Conservation (phyloP, 2,113 vertebrate species). For the Laticauda colubrina region DNA sequence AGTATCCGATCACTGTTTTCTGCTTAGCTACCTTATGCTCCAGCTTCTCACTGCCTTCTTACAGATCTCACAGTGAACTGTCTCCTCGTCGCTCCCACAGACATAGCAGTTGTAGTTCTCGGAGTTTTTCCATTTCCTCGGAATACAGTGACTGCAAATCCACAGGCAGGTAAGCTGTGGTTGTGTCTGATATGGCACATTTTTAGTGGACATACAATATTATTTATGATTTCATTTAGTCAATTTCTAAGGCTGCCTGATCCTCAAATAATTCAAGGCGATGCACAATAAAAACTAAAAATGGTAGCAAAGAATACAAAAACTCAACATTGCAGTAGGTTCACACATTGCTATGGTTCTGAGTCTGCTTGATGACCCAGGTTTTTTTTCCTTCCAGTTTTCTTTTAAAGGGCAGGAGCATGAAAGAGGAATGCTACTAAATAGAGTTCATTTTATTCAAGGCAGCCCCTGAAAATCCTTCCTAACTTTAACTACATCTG, state of each 20-base stretch:
- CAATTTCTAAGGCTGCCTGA: background rate
- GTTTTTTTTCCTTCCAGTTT: background rate
- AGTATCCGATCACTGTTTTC: background rate
- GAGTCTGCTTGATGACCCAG: background rate
- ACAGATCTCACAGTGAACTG: slow-evolving; percentile 85
- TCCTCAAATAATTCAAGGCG: background rate
- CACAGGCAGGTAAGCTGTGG: slow-evolving; percentile 81
- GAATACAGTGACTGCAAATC: slow-evolving; percentile 84
- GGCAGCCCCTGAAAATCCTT: background rate
- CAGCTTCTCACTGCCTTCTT: background rate
- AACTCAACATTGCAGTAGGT: background rate
- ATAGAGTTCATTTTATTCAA: background rate
- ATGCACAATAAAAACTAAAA: background rate
- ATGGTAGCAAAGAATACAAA: background rate
- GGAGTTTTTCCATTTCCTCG: slow-evolving; percentile 87
- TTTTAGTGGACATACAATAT: background rate
- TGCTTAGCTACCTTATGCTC: background rate
- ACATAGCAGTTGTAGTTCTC: slow-evolving; percentile 90
- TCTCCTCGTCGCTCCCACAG: slow-evolving; percentile 80
- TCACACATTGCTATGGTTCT: background rate
- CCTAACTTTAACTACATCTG: background rate
- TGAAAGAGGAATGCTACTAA: background rate
- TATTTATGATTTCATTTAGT: background rate
- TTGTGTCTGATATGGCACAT: background rate
- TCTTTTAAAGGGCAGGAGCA: background rate